Evolutionary conservation across 2,888 invertebrate species (phyloP).

Genomic region (Lepetodrilus schrolli): DNA sequence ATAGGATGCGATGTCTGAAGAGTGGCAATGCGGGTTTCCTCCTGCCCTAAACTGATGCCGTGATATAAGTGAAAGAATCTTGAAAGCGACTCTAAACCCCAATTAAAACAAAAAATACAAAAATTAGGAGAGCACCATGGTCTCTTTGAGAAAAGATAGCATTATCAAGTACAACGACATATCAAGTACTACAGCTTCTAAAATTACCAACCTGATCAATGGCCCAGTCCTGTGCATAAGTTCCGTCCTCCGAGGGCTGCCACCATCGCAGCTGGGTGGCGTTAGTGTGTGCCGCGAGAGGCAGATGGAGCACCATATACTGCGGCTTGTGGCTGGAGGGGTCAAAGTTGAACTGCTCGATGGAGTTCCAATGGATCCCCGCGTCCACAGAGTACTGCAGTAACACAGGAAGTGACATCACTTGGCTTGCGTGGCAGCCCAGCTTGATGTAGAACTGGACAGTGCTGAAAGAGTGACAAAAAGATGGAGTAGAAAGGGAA

Average conservation of each 20-base stretch:
- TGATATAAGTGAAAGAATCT: too few relatives aligned
- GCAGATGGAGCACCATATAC: conserved; percentile 71
- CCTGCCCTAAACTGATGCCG: too few relatives aligned
- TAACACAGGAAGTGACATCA: conserved; percentile 69
- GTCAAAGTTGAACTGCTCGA: conserved; percentile 73
- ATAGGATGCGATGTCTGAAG: too few relatives aligned
- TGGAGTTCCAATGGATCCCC: conserved; percentile 74
- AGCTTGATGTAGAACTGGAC: conserved; percentile 74
- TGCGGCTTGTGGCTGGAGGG: conserved; percentile 55
- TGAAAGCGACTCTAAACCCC: too few relatives aligned
- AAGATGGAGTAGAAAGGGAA: too few relatives aligned
- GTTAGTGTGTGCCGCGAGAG: conserved; percentile 65
- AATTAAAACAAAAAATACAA: too few relatives aligned
- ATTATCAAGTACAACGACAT: too few relatives aligned
- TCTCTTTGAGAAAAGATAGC: too few relatives aligned
- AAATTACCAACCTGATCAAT: conserved; percentile 76
- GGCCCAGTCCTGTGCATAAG: conserved; percentile 73
- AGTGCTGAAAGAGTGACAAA: conserved; percentile 56
- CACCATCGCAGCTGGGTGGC: conserved; percentile 72
- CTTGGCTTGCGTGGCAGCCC: conserved; percentile 65
- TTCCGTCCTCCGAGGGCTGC: conserved; percentile 72
- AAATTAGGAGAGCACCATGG: too few relatives aligned
- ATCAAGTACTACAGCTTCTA: too few relatives aligned
- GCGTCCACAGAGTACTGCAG: conserved; percentile 75
- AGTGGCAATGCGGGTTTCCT: too few relatives aligned